Evolutionary conservation across 2,797 vertebrate species (phyloP).

Genomic region (Onychomys torridus): DNA sequence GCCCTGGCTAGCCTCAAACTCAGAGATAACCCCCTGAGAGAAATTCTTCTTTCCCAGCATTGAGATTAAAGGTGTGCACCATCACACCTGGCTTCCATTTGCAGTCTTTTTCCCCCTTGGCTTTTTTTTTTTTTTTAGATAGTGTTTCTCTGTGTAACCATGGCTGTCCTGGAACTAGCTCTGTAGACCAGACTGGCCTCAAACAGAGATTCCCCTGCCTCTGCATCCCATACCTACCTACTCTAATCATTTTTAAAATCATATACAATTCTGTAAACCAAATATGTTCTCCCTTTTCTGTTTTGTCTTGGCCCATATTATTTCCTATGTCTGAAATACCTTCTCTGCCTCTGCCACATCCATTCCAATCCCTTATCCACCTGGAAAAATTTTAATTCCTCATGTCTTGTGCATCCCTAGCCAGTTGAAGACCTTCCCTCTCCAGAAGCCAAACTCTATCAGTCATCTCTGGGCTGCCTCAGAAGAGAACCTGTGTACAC

Average conservation of each 20-base stretch:
- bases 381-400: neutral
- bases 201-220: neutral
- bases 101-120: neutral
- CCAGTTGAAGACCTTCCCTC: neutral
- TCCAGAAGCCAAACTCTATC: neutral
- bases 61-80: neutral
- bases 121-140: neutral
- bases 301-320: neutral
- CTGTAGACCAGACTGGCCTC: neutral
- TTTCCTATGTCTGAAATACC: conserved; percentile 11
- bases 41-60: neutral
- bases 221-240: neutral
- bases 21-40: neutral
- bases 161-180: neutral
- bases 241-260: neutral
- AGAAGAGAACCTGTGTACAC: neutral
- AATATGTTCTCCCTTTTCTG: neutral
- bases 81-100: neutral
- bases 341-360: neutral
- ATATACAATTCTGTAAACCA: neutral
- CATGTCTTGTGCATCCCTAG: neutral
- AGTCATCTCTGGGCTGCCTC: neutral
- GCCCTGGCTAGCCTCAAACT: neutral
- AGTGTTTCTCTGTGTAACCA: neutral
- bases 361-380: neutral